Evolutionary conservation across 2,113 vertebrate genomes (phyloP), one percentile per base, ranked within the genome.

Genomic region (Amazona guildingii): DNA sequence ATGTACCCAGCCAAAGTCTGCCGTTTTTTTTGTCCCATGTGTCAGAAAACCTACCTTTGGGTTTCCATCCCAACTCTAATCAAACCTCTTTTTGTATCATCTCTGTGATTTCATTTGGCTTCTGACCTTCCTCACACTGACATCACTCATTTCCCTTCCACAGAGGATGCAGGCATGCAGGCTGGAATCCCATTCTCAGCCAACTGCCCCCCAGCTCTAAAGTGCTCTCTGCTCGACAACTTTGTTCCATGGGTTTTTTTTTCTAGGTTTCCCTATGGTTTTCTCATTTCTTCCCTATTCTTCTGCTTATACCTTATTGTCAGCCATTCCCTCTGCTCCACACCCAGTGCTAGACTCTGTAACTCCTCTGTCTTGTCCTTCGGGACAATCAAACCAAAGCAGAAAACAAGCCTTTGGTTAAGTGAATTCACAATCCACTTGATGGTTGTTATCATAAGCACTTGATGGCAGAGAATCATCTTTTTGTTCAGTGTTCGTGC

Each of bases 71-170:
- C 61, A 72, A 81, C 17, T 72, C 62, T 10, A 81, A 10, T 55
- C 76, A 92, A 75, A 72, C 25, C 48, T 52, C 17, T 91, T 57
- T 79, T 19, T 90, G 73, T 89, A 77, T 87, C 23, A 43, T 91
- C 94, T 67, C 44, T 72, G 57, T 49, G 27, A 82, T 88, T 92
- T 92, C 80, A 86, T 91, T 64, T 86, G 73, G 77, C 44, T 95
- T 82, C 80, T 89, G 88, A 88, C 88, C 73, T 84, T 97, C 19
- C 35, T 18, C 28, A 86, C 35, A 48, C 55, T 82, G 76, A 93
- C 86, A 94, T 90, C 33, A 88, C 61, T 66, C 24, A 2, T 20
- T 84, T 84, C 62, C 66, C 59, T 76, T 83, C 59, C 54, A 76
- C 0, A 0, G 52, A 88, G 73, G 76, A 83, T 43, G 52, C 80